phyloP scores from a whole-genome alignment of 2,888 invertebrate species.

The Cheilosia pagana region DNA sequence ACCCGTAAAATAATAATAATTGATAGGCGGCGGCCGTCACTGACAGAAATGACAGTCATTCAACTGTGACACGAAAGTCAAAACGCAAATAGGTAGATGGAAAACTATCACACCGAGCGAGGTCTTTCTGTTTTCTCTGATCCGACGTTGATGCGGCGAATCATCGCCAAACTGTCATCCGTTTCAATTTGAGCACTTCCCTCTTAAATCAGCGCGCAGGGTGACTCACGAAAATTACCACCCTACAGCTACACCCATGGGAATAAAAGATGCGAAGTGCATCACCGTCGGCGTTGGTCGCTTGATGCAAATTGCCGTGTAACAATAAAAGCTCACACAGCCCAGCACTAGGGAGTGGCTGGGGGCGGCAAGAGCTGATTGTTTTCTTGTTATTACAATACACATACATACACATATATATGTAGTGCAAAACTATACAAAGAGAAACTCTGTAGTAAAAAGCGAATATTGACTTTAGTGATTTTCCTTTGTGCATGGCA shows the following conservation, averaged over 20 bases:
- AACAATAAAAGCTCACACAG: conserved; percentile 64
- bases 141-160: conserved; percentile 48
- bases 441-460: conserved; percentile 49
- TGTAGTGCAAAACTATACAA: conserved; percentile 51
- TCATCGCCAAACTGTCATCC: conserved; percentile 44
- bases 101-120: conserved; percentile 33
- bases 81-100: conserved; percentile 32
- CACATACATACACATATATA: not conserved
- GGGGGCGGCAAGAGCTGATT: conserved; percentile 33
- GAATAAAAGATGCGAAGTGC: conserved; percentile 66
- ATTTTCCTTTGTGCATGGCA: conserved; percentile 47
- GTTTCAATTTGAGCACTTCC: conserved; percentile 36
- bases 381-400: conserved; percentile 45
- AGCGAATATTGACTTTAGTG: conserved; percentile 59
- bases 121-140: conserved; percentile 20
- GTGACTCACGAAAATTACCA: conserved; percentile 23
- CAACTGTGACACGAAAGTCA: conserved; percentile 51
- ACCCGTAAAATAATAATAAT: conserved; percentile 45
- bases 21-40: conserved; percentile 42
- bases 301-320: conserved; percentile 59
- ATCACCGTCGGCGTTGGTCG: conserved; percentile 23
- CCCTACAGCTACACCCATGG: conserved; percentile 23
- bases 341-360: conserved; percentile 18
- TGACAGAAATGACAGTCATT: conserved; percentile 15
- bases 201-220: conserved; percentile 28